A percentile compares a stretch with the other conserved stretches of the same genome.
These are phyloP conservation scores for Tigriopus japonicus DNA, from an alignment of 1,140 invertebrate species.

Conservation along the genomic window DNA sequence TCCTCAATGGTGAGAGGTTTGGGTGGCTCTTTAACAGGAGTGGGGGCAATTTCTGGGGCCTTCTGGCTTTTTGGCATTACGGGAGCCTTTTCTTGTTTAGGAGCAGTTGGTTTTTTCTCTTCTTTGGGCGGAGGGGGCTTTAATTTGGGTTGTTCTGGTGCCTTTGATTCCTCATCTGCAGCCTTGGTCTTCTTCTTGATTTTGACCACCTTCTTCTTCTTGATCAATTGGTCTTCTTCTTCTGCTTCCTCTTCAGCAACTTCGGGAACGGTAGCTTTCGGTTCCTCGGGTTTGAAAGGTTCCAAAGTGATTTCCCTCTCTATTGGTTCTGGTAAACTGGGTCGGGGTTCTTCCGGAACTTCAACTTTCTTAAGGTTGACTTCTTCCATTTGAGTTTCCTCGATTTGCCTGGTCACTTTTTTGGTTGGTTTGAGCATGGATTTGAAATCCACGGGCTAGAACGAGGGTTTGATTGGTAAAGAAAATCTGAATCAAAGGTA, in stretches of 20 bases:
- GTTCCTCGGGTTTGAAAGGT: slow-evolving; percentile 21
- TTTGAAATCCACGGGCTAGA: no score
- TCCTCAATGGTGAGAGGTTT: slow-evolving; percentile 13
- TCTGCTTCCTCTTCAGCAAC: no score
- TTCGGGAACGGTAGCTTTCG: no score
- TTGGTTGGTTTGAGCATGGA: no score
- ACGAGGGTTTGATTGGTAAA: no score
- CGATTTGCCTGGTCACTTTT: no score
- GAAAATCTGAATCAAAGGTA: no score
- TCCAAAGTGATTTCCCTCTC: slow-evolving; percentile 22
- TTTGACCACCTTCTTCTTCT: slow-evolving; percentile 9
- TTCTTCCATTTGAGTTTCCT: no score
- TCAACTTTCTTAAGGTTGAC: no score
- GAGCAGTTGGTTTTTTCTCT: neutral
- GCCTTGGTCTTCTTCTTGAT: slow-evolving; percentile 14
- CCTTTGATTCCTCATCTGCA: neutral
- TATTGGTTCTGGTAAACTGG: neutral
- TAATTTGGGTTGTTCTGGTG: neutral
- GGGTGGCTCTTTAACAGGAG: neutral
- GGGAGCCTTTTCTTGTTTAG: slow-evolving; percentile 13
- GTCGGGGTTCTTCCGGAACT: neutral
- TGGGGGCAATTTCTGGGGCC: no score
- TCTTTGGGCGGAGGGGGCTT: slow-evolving; percentile 9
- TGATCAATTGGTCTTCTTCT: no score
- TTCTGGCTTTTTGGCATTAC: no score